Evolutionary conservation across 2,888 invertebrate genomes (phyloP).

Genomic region (Alentia gelatinosa): DNA sequence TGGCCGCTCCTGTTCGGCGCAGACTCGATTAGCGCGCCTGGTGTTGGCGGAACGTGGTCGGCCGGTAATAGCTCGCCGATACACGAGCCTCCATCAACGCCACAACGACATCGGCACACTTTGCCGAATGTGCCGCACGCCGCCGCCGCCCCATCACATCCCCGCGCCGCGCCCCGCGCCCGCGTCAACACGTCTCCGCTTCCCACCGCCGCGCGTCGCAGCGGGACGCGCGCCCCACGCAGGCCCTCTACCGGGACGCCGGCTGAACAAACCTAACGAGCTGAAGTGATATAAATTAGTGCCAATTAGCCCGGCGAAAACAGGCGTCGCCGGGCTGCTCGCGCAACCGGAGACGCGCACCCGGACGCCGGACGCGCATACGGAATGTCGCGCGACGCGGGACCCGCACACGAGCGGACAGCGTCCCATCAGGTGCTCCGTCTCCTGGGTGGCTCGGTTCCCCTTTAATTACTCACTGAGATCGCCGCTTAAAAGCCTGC

Average conservation of each 20-base stretch:
- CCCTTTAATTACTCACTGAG: conserved; percentile 11
- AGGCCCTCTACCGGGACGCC: not conserved
- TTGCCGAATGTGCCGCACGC: not conserved
- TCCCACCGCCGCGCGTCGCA: not conserved
- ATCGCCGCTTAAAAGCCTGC: not conserved
- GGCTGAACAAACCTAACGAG: conserved; percentile 39
- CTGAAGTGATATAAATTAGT: conserved; percentile 47
- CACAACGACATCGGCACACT: not conserved
- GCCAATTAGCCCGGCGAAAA: not conserved
- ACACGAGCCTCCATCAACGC: not conserved
- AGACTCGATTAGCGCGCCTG: not conserved
- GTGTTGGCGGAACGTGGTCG: conserved; percentile 21
- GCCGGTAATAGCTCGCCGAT: not conserved
- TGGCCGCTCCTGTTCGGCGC: not conserved
- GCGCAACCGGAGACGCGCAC: not conserved
- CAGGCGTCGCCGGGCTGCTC: not conserved
- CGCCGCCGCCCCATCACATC: not conserved
- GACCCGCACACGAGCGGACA: not conserved
- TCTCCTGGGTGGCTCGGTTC: not conserved
- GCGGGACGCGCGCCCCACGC: not conserved
- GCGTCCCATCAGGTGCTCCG: not conserved
- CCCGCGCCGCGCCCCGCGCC: not conserved
- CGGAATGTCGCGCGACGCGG: not conserved
- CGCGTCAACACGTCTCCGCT: not conserved
- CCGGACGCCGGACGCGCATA: not conserved